Conservation (phyloP, 2,888 invertebrate genomes). For the Sepioteuthis lessoniana region DNA sequence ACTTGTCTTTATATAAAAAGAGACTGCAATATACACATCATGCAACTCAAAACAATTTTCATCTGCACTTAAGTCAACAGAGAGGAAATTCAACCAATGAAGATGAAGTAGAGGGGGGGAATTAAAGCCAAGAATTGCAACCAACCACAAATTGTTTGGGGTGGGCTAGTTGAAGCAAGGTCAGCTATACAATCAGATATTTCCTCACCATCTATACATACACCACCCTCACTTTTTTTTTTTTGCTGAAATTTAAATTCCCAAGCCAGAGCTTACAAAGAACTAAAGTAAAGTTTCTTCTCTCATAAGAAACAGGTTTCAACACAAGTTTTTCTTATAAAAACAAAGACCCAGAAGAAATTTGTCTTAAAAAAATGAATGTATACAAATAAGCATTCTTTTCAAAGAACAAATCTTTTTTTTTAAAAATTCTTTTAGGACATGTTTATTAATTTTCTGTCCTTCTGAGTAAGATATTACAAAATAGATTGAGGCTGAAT, state of each 20-base stretch:
- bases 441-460: too few species aligned
- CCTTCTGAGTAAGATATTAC: too few species aligned
- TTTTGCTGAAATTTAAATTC: not conserved
- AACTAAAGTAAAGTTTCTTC: not conserved
- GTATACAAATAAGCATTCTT: too few species aligned
- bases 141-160: not conserved
- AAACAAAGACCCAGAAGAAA: too few species aligned
- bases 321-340: too few species aligned
- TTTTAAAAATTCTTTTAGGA: too few species aligned
- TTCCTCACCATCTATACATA: not conserved
- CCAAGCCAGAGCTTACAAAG: not conserved
- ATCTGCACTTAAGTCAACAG: not conserved
- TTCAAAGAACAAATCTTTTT: too few species aligned
- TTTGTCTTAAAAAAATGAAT: too few species aligned
- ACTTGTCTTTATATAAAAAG: not conserved
- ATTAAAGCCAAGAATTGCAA: too few species aligned
- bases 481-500: too few species aligned
- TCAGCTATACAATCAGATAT: not conserved
- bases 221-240: not conserved
- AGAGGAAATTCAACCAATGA: not conserved
- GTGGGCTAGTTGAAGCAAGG: not conserved
- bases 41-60: not conserved
- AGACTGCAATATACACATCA: not conserved
- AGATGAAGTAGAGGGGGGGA: too few species aligned
- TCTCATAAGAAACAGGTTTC: too few species aligned